These are phyloP conservation scores for Sturmia bella DNA, from an alignment of 2,888 invertebrate genomes.

Conservation along the genomic window DNA sequence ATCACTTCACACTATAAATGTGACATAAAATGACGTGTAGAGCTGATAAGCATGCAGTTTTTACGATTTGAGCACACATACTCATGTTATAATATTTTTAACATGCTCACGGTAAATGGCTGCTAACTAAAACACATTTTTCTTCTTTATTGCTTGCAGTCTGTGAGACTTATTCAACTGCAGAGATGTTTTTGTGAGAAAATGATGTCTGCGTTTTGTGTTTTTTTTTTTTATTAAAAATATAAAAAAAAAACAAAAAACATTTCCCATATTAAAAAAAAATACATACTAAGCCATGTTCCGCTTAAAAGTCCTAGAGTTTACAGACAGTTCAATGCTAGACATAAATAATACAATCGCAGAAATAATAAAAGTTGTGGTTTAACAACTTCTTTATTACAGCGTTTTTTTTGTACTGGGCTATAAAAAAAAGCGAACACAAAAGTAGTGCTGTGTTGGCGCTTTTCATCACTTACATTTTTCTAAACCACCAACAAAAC, in stretches of 20 bases:
- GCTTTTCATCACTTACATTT: conserved; percentile 7
- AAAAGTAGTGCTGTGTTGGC: conserved; percentile 22
- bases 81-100: conserved; percentile 1
- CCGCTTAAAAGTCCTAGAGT: conserved; percentile 18
- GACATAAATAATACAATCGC: conserved; percentile 11
- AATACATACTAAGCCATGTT: neutral
- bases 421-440: conserved; percentile 8
- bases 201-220: conserved; percentile 3
- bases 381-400: conserved; percentile 43
- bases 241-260: neutral
- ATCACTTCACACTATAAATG: conserved; percentile 25
- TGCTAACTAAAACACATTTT: neutral
- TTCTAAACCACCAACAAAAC: neutral
- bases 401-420: conserved; percentile 21
- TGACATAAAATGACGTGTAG: conserved; percentile 52
- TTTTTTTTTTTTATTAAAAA: no score
- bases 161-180: neutral
- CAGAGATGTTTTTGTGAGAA: neutral
- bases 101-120: conserved; percentile 7
- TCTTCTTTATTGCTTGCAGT: neutral
- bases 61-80: neutral
- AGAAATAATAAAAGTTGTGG: conserved; percentile 28
- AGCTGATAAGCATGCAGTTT: conserved; percentile 52
- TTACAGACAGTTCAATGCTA: conserved; percentile 47
- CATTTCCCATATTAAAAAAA: neutral